Conservation (phyloP, 2,888 invertebrate species). For the Acronicta alni region DNA sequence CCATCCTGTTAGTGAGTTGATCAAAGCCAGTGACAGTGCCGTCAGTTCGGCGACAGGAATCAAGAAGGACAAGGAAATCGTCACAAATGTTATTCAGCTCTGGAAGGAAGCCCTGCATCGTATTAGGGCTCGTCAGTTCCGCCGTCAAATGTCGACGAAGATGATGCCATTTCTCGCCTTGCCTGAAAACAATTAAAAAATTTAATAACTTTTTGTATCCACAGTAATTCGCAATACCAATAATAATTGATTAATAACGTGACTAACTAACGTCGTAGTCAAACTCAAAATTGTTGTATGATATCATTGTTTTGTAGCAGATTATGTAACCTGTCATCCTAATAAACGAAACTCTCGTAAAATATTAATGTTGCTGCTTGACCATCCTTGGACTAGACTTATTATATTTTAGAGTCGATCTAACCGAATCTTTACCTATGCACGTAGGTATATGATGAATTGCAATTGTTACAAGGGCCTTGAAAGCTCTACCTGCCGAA, state of each 20-base stretch:
- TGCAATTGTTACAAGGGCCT: conserved; percentile 34
- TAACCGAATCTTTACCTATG: conserved; percentile 18
- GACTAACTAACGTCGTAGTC: no score
- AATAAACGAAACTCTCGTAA: conserved; percentile 12
- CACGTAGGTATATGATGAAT: conserved; percentile 25
- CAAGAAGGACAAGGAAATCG: conserved; percentile 92
- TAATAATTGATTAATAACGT: no score
- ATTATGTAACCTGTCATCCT: no score
- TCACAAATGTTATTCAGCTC: conserved; percentile 93
- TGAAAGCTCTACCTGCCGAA: conserved; percentile 42
- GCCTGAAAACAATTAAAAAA: conserved; percentile 79
- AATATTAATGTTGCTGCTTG: conserved; percentile 24
- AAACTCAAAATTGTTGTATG: no score
- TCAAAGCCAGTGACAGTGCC: conserved; percentile 91
- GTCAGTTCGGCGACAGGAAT: conserved; percentile 84
- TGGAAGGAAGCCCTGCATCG: conserved; percentile 93
- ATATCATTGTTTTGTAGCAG: not conserved
- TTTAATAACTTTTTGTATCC: not conserved
- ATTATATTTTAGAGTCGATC: conserved; percentile 24
- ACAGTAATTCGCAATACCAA: not conserved
- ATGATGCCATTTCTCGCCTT: conserved; percentile 94
- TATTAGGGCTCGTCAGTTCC: conserved; percentile 93
- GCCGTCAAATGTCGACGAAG: conserved; percentile 93
- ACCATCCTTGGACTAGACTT: conserved; percentile 21
- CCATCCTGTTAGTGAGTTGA: conserved; percentile 93